Conservation (phyloP, 2,113 vertebrate species). For the cat (Felis catus) region DNA sequence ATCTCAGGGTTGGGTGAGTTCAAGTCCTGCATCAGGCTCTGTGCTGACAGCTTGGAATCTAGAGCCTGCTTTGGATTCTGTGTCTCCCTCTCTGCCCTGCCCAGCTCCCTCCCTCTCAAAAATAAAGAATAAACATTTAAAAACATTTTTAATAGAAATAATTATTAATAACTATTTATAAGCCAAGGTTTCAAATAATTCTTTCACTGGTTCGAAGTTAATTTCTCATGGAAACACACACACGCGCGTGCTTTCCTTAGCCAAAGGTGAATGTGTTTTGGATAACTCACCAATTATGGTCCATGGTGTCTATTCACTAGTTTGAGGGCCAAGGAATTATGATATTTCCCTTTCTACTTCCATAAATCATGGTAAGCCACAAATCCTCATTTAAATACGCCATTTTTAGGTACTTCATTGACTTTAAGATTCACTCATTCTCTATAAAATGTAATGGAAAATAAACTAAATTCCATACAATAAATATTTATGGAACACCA, state of each 20-base stretch:
- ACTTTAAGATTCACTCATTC: slow-evolving; percentile 29
- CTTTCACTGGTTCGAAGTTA: not conserved
- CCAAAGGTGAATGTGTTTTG: not conserved
- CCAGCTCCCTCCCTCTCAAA: not conserved
- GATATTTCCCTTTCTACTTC: not conserved
- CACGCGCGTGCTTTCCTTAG: not conserved
- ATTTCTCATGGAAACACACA: not conserved
- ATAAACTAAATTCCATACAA: slow-evolving; percentile 16
- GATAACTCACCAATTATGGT: not conserved
- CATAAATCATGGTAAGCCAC: slow-evolving; percentile 3
- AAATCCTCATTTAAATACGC: slow-evolving; percentile 35
- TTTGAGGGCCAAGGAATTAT: slow-evolving; percentile 12
- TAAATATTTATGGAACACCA: slow-evolving; percentile 19
- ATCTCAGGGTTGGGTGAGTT: not conserved
- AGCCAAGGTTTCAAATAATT: not conserved
- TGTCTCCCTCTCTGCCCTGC: not conserved
- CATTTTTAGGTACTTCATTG: not conserved
- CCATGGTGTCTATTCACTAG: not conserved
- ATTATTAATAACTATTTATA: not conserved
- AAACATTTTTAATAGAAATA: not conserved
- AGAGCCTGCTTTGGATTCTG: too few relatives aligned
- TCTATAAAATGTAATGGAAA: slow-evolving; percentile 47
- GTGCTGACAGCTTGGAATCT: not conserved
- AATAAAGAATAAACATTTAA: not conserved
- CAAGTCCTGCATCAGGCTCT: not conserved